Conservation (phyloP, 92 coral and sea anemone genomes). For the Palythoa heliodiscus region DNA sequence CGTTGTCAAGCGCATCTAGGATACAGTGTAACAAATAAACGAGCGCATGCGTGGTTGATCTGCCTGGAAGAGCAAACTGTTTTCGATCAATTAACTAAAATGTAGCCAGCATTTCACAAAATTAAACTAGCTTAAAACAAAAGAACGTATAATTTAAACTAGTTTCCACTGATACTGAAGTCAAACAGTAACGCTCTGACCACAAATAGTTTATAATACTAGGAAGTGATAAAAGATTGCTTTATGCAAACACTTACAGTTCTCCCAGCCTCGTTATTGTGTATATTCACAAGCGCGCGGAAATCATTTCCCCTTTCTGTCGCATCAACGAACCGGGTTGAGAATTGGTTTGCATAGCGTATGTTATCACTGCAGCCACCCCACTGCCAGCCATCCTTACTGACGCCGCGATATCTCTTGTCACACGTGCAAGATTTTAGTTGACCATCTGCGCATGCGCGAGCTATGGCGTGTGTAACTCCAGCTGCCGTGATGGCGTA, state of each 20-base stretch:
- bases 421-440: constrained; percentile 85
- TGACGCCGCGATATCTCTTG: constrained; percentile 79
- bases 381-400: constrained; percentile 98
- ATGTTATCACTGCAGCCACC: constrained; percentile 99
- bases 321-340: constrained; percentile 88
- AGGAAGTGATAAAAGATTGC: too few species aligned
- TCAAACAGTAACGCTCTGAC: too few species aligned
- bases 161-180: too few species aligned
- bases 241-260: constrained; percentile 68
- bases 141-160: too few species aligned
- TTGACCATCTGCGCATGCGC: constrained; percentile 89
- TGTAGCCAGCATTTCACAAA: too few species aligned
- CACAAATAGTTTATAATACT: too few species aligned
- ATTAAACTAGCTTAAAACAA: too few species aligned
- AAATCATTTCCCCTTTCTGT: constrained; percentile 89
- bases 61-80: too few species aligned
- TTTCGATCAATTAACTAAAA: too few species aligned
- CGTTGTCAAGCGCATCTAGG: too few species aligned
- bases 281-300: constrained; percentile 87
- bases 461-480: constrained; percentile 85
- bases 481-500: constrained; percentile 97
- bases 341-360: constrained; percentile 92
- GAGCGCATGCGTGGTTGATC: too few species aligned
- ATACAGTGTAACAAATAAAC: too few species aligned
- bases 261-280: constrained; percentile 97